Percentiles rank a stretch among this genome's conserved stretches.
These are phyloP conservation scores for Neosilurus mollespiculum DNA, from an alignment of 2,797 vertebrate species.

Conservation along the genomic window DNA sequence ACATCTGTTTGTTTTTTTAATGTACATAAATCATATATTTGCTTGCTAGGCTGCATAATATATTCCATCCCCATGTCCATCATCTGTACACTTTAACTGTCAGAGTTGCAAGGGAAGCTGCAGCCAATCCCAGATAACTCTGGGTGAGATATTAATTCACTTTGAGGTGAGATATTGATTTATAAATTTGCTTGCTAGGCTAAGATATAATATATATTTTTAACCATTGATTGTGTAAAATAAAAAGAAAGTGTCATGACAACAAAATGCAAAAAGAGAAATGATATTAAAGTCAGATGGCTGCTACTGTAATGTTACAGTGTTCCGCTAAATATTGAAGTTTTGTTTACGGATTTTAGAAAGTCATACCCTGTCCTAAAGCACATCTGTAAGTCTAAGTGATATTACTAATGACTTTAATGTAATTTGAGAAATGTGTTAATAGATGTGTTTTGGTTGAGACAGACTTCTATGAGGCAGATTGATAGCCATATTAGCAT, in stretches of 20 bases:
- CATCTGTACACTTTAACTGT: too few relatives aligned
- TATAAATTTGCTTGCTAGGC: neutral
- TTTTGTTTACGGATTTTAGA: neutral
- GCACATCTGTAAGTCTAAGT: neutral
- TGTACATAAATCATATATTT: neutral
- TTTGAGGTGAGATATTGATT: too few relatives aligned
- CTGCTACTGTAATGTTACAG: neutral
- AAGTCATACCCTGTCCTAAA: neutral
- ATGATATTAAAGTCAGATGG: neutral
- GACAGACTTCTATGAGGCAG: neutral
- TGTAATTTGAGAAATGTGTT: neutral
- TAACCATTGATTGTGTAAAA: neutral
- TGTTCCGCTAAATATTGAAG: neutral
- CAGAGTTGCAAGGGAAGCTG: too few relatives aligned
- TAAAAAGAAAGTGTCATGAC: neutral
- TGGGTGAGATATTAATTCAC: too few relatives aligned
- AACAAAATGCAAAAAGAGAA: neutral
- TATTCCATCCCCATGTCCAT: neutral
- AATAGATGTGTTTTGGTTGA: neutral
- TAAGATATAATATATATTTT: neutral
- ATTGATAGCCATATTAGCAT: neutral
- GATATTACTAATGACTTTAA: neutral
- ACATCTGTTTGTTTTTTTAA: neutral
- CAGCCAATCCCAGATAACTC: too few relatives aligned
- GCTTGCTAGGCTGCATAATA: neutral